These are phyloP conservation scores for Pedionomus torquatus DNA, from an alignment of 2,113 vertebrate species.

Conservation along the genomic window DNA sequence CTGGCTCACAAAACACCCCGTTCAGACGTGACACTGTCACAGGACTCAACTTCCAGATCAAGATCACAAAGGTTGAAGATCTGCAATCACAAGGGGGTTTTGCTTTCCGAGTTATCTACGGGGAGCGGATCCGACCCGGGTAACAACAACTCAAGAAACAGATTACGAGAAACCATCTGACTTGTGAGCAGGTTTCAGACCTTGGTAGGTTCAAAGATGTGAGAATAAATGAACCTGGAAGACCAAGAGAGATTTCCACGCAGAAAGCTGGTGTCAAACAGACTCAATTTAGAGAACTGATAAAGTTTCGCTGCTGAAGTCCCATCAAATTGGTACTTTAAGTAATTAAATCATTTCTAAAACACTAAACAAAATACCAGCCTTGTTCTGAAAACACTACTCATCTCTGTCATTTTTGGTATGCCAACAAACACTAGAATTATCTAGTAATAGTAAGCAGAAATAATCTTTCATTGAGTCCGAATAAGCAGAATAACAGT, in stretches of 20 bases:
- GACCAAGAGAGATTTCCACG: not conserved
- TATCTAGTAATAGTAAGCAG: not conserved
- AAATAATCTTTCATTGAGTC: not conserved
- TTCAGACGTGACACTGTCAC: not conserved
- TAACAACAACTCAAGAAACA: not conserved
- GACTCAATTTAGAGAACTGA: not conserved
- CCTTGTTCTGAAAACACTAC: too few species aligned
- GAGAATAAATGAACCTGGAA: not conserved
- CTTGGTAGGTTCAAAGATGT: not conserved
- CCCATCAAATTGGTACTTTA: not conserved
- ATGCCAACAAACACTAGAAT: not conserved
- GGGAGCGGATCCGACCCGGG: not conserved
- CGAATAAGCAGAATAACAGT: not conserved
- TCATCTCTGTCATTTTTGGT: not conserved
- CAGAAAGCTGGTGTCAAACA: not conserved
- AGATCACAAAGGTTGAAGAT: not conserved
- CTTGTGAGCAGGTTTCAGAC: not conserved
- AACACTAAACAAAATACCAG: too few species aligned
- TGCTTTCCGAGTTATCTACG: not conserved
- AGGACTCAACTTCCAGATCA: not conserved
- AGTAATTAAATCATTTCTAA: not conserved
- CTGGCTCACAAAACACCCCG: not conserved
- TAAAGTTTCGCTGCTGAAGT: not conserved
- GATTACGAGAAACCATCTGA: not conserved
- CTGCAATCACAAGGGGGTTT: not conserved